Conservation (phyloP, 2,888 invertebrate species). For the Thecocarcelia acutangulata region DNA sequence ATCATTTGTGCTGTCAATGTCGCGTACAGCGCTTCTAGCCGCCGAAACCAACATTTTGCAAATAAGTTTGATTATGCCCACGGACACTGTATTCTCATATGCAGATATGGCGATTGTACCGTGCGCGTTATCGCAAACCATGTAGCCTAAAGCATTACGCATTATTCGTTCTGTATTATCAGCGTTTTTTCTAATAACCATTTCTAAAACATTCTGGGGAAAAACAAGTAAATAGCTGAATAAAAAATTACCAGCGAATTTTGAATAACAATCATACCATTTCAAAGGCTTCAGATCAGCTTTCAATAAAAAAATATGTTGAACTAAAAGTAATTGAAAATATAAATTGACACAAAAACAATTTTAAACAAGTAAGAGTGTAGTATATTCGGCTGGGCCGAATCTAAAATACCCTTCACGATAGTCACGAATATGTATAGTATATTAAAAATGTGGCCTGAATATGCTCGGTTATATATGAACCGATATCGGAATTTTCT, state of each 20-base stretch:
- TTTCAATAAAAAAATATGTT: neutral
- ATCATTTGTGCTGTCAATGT: constrained; percentile 77
- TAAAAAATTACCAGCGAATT: too few relatives aligned
- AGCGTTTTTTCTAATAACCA: constrained; percentile 73
- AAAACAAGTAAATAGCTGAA: too few relatives aligned
- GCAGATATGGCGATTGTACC: constrained; percentile 75
- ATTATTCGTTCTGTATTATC: constrained; percentile 76
- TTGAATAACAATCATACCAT: too few relatives aligned
- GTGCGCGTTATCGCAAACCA: constrained; percentile 75
- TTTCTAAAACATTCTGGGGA: constrained; percentile 71
- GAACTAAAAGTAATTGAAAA: neutral
- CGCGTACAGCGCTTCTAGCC: constrained; percentile 77
- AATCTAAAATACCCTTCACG: too few relatives aligned
- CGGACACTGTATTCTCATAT: constrained; percentile 78
- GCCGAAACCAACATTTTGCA: constrained; percentile 73
- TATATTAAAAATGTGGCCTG: too few relatives aligned
- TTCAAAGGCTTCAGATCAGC: neutral
- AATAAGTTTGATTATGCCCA: constrained; percentile 76
- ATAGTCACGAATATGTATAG: too few relatives aligned
- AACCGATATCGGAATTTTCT: too few relatives aligned
- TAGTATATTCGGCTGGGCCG: too few relatives aligned
- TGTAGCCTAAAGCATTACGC: constrained; percentile 74
- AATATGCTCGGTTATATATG: too few relatives aligned
- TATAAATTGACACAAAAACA: too few relatives aligned
- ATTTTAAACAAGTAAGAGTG: too few relatives aligned